Base-by-base conservation (phyloP, 2,797 vertebrate genomes). In the Karalla daura region DNA sequence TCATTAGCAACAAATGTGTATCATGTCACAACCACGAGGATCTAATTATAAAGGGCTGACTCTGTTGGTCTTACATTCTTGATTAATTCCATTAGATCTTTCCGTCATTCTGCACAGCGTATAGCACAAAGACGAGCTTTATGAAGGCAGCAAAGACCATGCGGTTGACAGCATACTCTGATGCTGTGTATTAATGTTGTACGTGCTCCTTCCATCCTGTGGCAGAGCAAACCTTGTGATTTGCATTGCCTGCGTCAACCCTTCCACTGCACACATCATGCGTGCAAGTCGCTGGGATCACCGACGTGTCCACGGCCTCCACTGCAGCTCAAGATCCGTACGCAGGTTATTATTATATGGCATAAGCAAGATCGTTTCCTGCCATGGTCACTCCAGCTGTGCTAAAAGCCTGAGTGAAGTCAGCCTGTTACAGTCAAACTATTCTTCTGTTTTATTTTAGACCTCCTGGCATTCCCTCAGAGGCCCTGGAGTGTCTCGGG, bases 151-250 rank as follows among this genome's bases (percentile, higher is more conserved):
- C 2, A 44, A 56, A 58, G 21, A 30, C 14, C 37, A 7, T 30
- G 41, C 17, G 33, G 37, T 21, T 24, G 4, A 36, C 28, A 14
- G 30, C 45, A 55, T n/a, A 33, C 17, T 8, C 11, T 17, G 23
- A 69, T 70, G 37, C 7, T 47, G n/a, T 43, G 23, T 72, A 51
- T 51, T 64, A 51, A 76, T 61, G 2, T 3, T 7, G 30, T 52
- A 28, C 28, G 9, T 61, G 32, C 53, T 60, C 3, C 32, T 54
- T 75, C 43, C 51, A 67, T 50, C 33, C 32, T 44, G 20, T 43
- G 36, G 47, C 60, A 61, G 52, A 45, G n/a, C 23, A 52, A 62
- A 63, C 20, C 7, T 11, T 64, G 47, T 64, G 33, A 60, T 43
- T 37, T 50, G 8, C 43, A 56, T 7, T 45, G 36, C 30, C 24